Base-by-base conservation (phyloP, 2,113 vertebrate species). In the Rhinolophus ferrumequinum region DNA sequence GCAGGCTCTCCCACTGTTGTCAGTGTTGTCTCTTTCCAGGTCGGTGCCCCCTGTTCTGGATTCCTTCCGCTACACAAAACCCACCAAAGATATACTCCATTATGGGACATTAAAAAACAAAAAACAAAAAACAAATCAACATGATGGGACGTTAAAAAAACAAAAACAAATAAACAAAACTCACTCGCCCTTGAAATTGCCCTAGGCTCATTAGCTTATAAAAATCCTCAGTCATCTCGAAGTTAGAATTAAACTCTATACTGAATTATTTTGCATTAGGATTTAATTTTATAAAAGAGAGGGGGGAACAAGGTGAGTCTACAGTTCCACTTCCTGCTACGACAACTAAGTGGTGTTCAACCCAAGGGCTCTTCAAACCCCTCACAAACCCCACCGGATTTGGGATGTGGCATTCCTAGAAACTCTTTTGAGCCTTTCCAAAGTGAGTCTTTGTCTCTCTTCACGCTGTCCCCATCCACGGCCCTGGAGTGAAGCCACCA, bases 331-430 rank as follows among this genome's bases (percentile, higher is more conserved):
- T 91, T 82, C 52, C 50, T 88, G 13, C 76, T 79, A 7, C 58
- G 88, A 64, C 84, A 82, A n/a, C 66, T 58, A 52, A 92, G 85
- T 67, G 33, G 50, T 33, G 38, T 84, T 92, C n/a, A 38, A 21
- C 15, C 72, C 47, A 13, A 26, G 72, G 66, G 66, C 82, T 90
- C 76, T 88, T 77, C 33, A 75, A 52, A 50, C 70, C 88, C 70
- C 64, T 50, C 69, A 22, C 58, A 35, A 83, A 50, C 92, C 76
- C 72, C 67, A 58, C 94, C 2, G 33, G 93, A 83, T 95, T 80
- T n/a, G 64, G 88, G 82, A 90, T 2, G 13, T 24, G 82, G 75
- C 95, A 97, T 97, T 97, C 97, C 96, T 97, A 95, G 97, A 97
- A 98, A 96, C 89, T 94, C 96, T 83, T 96, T 50, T 93, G 87